These are phyloP conservation scores for Danionella dracula DNA, from an alignment of 2,797 vertebrate genomes.

Conservation along the genomic window DNA sequence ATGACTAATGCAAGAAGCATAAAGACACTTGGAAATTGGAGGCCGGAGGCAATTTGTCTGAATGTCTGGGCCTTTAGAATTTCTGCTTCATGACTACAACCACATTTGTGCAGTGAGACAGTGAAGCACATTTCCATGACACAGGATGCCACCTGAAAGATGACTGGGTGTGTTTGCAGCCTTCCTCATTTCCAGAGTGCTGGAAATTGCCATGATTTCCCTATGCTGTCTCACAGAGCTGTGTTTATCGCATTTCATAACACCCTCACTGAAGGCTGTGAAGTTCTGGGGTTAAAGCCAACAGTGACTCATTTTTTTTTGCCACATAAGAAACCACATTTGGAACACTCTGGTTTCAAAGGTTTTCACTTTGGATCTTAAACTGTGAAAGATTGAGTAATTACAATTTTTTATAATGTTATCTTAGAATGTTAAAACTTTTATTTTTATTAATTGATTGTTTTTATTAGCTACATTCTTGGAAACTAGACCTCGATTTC, in stretches of 20 bases:
- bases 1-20: slow-evolving; percentile 27
- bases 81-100: slow-evolving; percentile 14
- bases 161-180: slow-evolving; percentile 24
- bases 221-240: not conserved
- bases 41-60: slow-evolving; percentile 28
- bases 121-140: slow-evolving; percentile 21
- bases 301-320: slow-evolving; percentile 14
- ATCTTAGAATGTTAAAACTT: not conserved
- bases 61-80: slow-evolving; percentile 26
- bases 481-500: not conserved
- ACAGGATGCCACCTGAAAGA: slow-evolving; percentile 11
- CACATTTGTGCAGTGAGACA: slow-evolving; percentile 2
- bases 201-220: slow-evolving; percentile 26
- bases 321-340: not conserved
- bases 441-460: no score
- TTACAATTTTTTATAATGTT: not conserved
- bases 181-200: slow-evolving; percentile 22
- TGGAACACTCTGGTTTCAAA: not conserved
- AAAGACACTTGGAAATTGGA: slow-evolving; percentile 34
- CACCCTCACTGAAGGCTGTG: slow-evolving; percentile 5
- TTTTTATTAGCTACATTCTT: not conserved
- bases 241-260: slow-evolving; percentile 30
- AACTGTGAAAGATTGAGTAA: no score
- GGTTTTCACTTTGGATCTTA: not conserved
- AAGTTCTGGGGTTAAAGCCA: not conserved